These are phyloP conservation scores for Neosilurus mollespiculum DNA, from an alignment of 2,797 vertebrate genomes.

Conservation along the genomic window DNA sequence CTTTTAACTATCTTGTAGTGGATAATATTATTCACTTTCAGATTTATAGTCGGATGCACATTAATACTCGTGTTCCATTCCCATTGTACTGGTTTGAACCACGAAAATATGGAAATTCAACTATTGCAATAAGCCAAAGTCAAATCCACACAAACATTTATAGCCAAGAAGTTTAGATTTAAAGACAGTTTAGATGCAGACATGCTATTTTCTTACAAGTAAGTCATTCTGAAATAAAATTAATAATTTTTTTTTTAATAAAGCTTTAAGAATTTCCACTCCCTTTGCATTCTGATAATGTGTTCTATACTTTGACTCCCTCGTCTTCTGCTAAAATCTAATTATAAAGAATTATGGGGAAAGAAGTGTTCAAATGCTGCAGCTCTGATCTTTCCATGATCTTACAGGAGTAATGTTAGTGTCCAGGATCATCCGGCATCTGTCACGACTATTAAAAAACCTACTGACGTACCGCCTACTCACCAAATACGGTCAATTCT, in stretches of 20 bases:
- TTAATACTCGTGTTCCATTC: neutral
- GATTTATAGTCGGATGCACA: neutral
- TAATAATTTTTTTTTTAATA: neutral
- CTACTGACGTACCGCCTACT: conserved; percentile 53
- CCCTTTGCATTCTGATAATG: neutral
- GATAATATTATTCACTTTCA: no score
- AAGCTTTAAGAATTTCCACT: neutral
- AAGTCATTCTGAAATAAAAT: neutral
- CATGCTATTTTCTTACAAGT: neutral
- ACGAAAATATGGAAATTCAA: neutral
- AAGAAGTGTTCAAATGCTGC: neutral
- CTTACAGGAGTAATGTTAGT: neutral
- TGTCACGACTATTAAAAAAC: neutral
- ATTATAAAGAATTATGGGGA: neutral
- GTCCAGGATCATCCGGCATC: neutral
- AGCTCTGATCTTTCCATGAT: neutral
- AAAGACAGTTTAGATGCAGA: neutral
- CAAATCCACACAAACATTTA: neutral
- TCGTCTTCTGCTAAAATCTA: neutral
- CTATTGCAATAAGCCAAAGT: neutral
- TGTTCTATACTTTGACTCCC: neutral
- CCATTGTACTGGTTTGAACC: neutral
- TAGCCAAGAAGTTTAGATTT: neutral
- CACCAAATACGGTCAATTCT: conserved; percentile 92
- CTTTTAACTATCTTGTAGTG: neutral